These are phyloP conservation scores for Cygnus olor DNA, from an alignment of 2,797 vertebrate genomes.

Conservation along the genomic window DNA sequence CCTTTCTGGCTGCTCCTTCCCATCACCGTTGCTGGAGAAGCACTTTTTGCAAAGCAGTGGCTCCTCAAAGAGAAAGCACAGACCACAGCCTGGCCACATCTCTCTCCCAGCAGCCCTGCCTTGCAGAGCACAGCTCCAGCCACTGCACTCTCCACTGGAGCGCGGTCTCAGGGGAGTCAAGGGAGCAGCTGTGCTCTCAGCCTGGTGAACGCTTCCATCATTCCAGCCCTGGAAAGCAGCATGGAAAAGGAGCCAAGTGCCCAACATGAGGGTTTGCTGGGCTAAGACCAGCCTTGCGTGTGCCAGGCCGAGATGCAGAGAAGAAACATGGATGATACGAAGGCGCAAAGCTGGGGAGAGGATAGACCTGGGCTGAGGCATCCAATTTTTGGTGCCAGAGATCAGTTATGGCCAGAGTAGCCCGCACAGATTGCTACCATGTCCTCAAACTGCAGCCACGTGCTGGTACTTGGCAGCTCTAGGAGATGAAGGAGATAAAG, in stretches of 20 bases:
- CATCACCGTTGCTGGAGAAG: neutral
- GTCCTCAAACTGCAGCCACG: neutral
- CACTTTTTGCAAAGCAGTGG: neutral
- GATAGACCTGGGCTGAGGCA: neutral
- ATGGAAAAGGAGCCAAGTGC: neutral
- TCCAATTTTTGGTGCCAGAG: neutral
- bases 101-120: neutral
- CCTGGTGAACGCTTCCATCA: neutral
- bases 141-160: neutral
- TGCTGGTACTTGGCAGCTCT: neutral
- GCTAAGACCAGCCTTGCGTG: neutral
- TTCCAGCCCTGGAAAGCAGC: constrained; percentile 21
- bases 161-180: neutral
- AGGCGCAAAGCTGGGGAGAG: neutral
- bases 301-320: neutral
- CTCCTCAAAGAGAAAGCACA: neutral
- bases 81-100: neutral
- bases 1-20: neutral
- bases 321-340: accelerated
- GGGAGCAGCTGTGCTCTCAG: constrained; percentile 8
- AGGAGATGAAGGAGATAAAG: neutral
- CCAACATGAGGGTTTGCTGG: neutral
- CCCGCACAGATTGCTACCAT: neutral
- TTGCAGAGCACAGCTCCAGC: neutral
- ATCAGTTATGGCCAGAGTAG: neutral